Percentiles rank a stretch among this genome's conserved stretches.
phyloP scores from a whole-genome alignment of 2,113 vertebrate species.

The Amia ocellicauda region DNA sequence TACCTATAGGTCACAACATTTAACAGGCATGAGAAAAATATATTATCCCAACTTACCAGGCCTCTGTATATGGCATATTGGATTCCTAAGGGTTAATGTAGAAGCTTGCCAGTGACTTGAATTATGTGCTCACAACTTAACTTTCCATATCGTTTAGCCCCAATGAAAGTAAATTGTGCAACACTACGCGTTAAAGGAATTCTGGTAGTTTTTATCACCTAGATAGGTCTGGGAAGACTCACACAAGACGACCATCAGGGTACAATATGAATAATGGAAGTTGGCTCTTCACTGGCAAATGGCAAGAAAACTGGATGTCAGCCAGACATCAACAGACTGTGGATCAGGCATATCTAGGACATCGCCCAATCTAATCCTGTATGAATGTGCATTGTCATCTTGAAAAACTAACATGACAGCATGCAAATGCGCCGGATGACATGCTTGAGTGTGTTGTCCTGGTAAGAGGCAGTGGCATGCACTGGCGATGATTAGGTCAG shows the following conservation, averaged over 20 bases:
- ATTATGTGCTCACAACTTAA: too few species aligned
- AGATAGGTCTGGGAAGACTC: too few species aligned
- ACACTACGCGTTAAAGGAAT: too few species aligned
- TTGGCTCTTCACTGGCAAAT: constrained; percentile 12
- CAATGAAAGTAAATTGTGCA: too few species aligned
- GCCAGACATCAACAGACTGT: constrained; percentile 41
- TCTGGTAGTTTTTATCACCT: too few species aligned
- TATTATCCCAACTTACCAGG: too few species aligned
- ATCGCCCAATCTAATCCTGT: constrained; percentile 13
- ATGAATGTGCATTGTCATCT: constrained; percentile 29
- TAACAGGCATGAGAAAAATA: too few species aligned
- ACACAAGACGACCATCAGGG: neutral
- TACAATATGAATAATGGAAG: neutral
- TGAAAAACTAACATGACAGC: constrained; percentile 13
- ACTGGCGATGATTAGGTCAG: neutral
- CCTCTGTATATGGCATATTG: too few species aligned
- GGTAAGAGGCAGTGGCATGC: neutral
- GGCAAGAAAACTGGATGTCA: constrained; percentile 24
- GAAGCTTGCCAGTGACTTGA: too few species aligned
- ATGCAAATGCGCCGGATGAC: constrained; percentile 8
- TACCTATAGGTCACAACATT: too few species aligned
- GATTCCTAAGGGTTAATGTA: too few species aligned
- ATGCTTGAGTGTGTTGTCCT: neutral
- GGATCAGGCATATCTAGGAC: constrained; percentile 22
- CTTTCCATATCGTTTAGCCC: too few species aligned